Percentiles rank a stretch among this genome's conserved stretches.
Evolutionary conservation across 2,797 vertebrate species (phyloP).

Genomic region (Sebastes taczanowskii): DNA sequence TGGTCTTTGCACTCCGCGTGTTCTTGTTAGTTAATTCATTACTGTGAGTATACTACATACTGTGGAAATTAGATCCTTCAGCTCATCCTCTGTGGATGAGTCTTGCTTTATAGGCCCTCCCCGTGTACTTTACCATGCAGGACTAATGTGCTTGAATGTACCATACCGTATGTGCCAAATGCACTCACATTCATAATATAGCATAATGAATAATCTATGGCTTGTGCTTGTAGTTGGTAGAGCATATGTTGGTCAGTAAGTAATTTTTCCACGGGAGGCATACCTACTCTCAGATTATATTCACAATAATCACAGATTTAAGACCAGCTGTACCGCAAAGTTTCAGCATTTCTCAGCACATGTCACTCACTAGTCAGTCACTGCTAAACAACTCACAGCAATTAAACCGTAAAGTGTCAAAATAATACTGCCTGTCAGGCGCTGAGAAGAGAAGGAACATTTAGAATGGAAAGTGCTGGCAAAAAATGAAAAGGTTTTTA

Average conservation of each 20-base stretch:
- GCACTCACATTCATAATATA: constrained; percentile 16
- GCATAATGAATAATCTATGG: constrained; percentile 59
- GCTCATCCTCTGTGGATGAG: background rate
- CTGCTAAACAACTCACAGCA: background rate
- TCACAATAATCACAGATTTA: background rate
- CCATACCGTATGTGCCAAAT: constrained; percentile 19
- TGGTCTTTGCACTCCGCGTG: background rate
- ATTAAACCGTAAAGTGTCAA: background rate
- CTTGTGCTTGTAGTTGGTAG: constrained; percentile 6
- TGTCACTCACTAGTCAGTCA: background rate
- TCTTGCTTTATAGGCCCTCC: background rate
- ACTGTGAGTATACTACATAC: background rate
- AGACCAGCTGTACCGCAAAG: background rate
- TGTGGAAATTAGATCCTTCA: background rate
- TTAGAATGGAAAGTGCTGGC: background rate
- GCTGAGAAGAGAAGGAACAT: background rate
- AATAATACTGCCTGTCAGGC: background rate
- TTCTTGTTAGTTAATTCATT: constrained; percentile 1
- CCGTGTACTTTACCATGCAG: background rate
- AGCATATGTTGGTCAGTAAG: constrained; percentile 20
- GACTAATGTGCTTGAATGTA: constrained; percentile 31
- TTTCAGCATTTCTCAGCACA: background rate
- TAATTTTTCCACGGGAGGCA: background rate
- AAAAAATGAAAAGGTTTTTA: background rate
- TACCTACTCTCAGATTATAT: background rate